Percentiles rank a stretch among this genome's conserved stretches.
phyloP scores from a whole-genome alignment of 2,797 vertebrate species.

The Gymnopithys bicolor region DNA sequence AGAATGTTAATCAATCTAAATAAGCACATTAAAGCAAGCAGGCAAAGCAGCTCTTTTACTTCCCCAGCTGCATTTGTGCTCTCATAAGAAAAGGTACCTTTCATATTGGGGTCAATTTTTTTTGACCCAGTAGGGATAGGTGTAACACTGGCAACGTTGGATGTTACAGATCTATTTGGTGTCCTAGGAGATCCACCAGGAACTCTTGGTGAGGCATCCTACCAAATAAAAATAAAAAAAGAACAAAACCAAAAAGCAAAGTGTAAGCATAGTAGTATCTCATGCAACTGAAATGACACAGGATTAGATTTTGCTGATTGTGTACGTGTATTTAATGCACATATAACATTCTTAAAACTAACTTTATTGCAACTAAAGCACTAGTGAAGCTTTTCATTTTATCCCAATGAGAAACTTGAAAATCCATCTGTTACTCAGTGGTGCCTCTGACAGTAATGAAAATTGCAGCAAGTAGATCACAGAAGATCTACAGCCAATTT shows the following conservation, averaged over 20 bases:
- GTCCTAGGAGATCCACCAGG: constrained; percentile 95
- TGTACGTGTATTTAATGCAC: background rate
- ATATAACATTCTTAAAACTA: background rate
- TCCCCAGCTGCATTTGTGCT: background rate
- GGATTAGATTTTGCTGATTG: background rate
- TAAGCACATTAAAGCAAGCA: background rate
- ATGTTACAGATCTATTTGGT: constrained; percentile 92
- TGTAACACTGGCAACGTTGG: constrained; percentile 94
- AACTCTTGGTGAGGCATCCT: constrained; percentile 94
- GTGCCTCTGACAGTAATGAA: background rate
- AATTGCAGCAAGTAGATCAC: background rate
- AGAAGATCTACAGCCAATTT: background rate
- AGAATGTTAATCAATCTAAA: background rate
- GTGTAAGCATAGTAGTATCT: background rate
- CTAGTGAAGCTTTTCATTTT: background rate
- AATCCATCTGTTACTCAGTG: background rate
- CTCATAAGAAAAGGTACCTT: constrained; percentile 77
- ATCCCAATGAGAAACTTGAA: background rate
- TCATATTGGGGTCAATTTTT: constrained; percentile 90
- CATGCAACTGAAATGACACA: background rate
- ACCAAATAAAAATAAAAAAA: background rate
- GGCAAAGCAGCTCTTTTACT: background rate
- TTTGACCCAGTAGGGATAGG: constrained; percentile 93
- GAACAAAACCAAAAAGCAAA: background rate
- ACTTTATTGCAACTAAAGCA: background rate